Base-by-base conservation (phyloP, 2,797 vertebrate species). In the Ceyx erithaca region DNA sequence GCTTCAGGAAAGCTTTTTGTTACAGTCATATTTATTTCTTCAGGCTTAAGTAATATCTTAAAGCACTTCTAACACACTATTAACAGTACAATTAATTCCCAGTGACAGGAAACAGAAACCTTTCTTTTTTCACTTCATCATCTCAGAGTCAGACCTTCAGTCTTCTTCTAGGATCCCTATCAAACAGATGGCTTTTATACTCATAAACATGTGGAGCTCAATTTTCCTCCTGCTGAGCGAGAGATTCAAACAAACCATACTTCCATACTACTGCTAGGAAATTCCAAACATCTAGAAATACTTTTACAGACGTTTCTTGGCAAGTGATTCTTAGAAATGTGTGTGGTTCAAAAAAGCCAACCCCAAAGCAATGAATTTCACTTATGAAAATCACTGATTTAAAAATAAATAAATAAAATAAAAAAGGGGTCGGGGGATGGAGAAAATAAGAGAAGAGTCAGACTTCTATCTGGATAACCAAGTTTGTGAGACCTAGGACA, bases 151-250 rank as follows among this genome's bases (percentile, higher is more conserved):
- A 92, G 88, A 75, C 92, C 90, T 77, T 91, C 93, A 40, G 90
- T 70, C 84, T 85, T 94, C 90, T 80, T 96, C 88, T 84, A 90
- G 92, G 69, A 84, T 92, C 86, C 71, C 93, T 95, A 96, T 96
- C 94, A 94, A 89, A 91, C 95, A 96, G 93, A 96, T 95, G 95
- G 88, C 91, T 96, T 96, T 96, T 92, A 96, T 93, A 92, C 94
- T 87, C 86, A 82, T 95, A 94, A 96, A 95, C 84, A 95, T 92
- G 89, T 95, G 94, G 86, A 94, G 81, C 72, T 85, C 86, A 87
- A 94, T 94, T 94, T 95, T 96, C 90, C 84, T 95, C 91, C 67
- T 86, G 90, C 92, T 81, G 91, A 85, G 91, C 30, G 2, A 94
- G 76, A 93, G 88, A 89, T 72, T 96, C 92, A 93, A 90, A 93